Conservation (phyloP, 2,888 invertebrate genomes). For the Empis stercorea region DNA sequence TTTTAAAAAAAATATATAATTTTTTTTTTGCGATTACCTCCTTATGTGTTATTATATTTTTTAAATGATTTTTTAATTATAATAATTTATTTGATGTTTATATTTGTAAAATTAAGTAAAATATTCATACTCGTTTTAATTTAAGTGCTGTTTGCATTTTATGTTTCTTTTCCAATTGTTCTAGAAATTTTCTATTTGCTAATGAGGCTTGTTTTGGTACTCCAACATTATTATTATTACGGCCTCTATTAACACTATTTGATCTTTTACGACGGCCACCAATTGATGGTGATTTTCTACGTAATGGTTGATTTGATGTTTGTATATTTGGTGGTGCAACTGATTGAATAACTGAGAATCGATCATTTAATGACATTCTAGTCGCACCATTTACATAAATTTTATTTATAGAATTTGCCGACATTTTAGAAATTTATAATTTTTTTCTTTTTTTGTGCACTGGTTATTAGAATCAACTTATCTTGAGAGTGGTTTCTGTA, state of each 20-base stretch:
- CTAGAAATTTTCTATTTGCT: slow-evolving; percentile 29
- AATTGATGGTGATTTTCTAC: slow-evolving; percentile 21
- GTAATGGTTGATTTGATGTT: slow-evolving; percentile 8
- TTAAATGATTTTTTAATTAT: background rate
- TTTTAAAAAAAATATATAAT: no score
- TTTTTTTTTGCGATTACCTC: no score
- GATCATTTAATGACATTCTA: slow-evolving; percentile 34
- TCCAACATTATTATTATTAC: background rate
- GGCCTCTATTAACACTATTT: slow-evolving; percentile 3
- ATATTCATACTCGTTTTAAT: slow-evolving; percentile 34
- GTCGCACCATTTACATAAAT: slow-evolving; percentile 38
- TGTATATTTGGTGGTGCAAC: slow-evolving; percentile 11
- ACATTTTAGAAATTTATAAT: background rate
- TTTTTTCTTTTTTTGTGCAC: background rate
- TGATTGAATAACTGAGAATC: slow-evolving; percentile 33
- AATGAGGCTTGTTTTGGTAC: slow-evolving; percentile 14
- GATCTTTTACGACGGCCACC: slow-evolving; percentile 15
- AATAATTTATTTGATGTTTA: background rate
- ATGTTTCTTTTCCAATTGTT: slow-evolving; percentile 31
- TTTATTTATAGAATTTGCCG: slow-evolving; percentile 16
- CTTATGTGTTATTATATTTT: no score
- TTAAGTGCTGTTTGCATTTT: slow-evolving; percentile 33
- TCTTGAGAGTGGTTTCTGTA: no score
- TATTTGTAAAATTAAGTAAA: background rate
- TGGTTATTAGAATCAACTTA: no score